These are phyloP conservation scores for Atta texana DNA, from an alignment of 1,140 invertebrate genomes.

Conservation along the genomic window DNA sequence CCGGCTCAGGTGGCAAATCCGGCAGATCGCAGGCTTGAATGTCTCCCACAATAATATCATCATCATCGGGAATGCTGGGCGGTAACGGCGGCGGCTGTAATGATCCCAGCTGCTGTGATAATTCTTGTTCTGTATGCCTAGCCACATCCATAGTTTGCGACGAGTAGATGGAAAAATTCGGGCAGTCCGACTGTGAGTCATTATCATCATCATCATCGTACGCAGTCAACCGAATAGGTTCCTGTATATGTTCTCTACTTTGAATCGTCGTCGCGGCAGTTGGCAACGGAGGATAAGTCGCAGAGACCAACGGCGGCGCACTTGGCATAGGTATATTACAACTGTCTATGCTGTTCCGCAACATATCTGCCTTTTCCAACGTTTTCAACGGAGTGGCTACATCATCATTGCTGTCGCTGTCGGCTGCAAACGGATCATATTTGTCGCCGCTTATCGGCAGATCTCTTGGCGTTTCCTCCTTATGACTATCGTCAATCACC, in stretches of 20 bases:
- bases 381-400: conserved; percentile 33
- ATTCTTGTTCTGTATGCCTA: conserved; percentile 86
- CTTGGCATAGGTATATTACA: conserved; percentile 51
- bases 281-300: background rate
- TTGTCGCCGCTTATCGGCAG: conserved; percentile 87
- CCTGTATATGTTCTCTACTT: conserved; percentile 7
- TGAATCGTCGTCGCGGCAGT: background rate
- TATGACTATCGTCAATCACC: conserved; percentile 89
- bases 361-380: conserved; percentile 64
- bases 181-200: conserved; percentile 91
- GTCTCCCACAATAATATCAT: conserved; percentile 81
- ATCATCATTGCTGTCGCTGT: conserved; percentile 84
- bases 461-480: conserved; percentile 78
- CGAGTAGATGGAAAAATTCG: conserved; percentile 94
- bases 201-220: conserved; percentile 86
- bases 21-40: conserved; percentile 81
- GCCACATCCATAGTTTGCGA: conserved; percentile 92
- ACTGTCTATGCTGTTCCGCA: conserved; percentile 57
- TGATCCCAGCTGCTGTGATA: conserved; percentile 84
- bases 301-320: conserved; percentile 60
- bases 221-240: conserved; percentile 77
- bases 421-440: conserved; percentile 88
- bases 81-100: conserved; percentile 78
- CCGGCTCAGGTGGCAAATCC: conserved; percentile 79
- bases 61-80: conserved; percentile 76